Percentiles rank a stretch among this genome's conserved stretches.
These are phyloP conservation scores for Perognathus longimembris DNA, from an alignment of 2,113 vertebrate genomes.

Conservation along the genomic window DNA sequence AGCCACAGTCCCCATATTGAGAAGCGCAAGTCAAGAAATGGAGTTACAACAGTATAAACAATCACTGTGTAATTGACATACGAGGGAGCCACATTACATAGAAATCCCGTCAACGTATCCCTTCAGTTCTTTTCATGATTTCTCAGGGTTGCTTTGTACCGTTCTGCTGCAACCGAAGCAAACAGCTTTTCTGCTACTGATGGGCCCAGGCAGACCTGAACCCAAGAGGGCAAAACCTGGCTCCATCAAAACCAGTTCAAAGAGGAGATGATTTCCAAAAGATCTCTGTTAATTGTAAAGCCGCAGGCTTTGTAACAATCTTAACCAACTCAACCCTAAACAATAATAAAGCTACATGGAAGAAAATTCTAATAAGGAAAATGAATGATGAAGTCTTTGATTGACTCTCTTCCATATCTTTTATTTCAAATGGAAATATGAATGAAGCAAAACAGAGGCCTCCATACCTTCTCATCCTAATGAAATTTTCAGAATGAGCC, in stretches of 20 bases:
- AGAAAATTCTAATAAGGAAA: slow-evolving; percentile 39
- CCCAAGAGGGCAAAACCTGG: neutral
- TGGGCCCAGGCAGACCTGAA: neutral
- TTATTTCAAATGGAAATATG: slow-evolving; percentile 4
- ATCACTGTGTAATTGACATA: fast-evolving
- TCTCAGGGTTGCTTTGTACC: too few relatives aligned
- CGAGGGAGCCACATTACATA: neutral
- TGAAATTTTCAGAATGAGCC: slow-evolving; percentile 27
- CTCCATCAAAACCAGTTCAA: neutral
- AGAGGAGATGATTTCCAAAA: neutral
- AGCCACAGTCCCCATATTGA: neutral
- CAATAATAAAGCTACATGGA: slow-evolving; percentile 3
- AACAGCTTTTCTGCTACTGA: neutral
- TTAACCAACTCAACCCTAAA: slow-evolving; percentile 32
- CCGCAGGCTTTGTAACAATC: slow-evolving; percentile 21
- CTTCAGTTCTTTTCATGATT: neutral
- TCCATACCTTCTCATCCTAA: slow-evolving; percentile 20
- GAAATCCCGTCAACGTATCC: neutral
- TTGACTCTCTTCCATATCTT: neutral
- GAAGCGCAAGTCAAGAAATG: neutral
- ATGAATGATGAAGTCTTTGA: slow-evolving; percentile 30
- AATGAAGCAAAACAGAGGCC: neutral
- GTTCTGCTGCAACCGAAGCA: neutral
- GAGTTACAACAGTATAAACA: neutral
- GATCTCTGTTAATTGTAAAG: neutral